Evolutionary conservation across 2,113 vertebrate genomes (phyloP), one percentile per base, ranked within the genome.

Genomic region (Paedocypris sp.): DNA sequence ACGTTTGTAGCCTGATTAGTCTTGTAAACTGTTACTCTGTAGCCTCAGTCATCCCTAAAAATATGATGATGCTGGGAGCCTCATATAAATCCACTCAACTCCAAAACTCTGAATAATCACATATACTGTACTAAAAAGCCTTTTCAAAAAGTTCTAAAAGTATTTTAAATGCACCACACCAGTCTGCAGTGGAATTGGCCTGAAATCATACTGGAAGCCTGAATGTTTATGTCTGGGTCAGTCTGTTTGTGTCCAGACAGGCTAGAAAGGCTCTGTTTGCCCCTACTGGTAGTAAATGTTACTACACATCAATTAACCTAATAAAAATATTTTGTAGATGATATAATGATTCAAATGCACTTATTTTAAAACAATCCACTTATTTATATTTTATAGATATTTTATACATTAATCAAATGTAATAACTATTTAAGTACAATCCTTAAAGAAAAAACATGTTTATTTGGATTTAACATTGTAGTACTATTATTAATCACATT

Each of bases 1-100:
- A 64, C 61, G 70, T 74, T 73, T 72, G 79, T 77, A 86, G 83
- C 79, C 73, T 86, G 80, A 84, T 81, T 80, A 77, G 74, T 74
- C 71, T 75, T 67, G 70, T 73, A 78, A 79, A 77, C 54, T 54
- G 62, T 65, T 60, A 53, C 43, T 68, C 66, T 60, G 67, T 38
- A 73, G 75, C 48, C 41, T 52, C 13, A 29, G 69, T 70, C 46
- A 47, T 74, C 45, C 66, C 70, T 71, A 64, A 62, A 41, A 52
- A 59, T 56, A 36, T 12, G 28, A 9, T 23, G 35, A 16, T 2
- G 50, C 32, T 26, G 54, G 47, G 46, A 53, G 22, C 6, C 28
- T 54, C 49, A 11, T 56, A 48, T 49, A 13, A 64, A 69, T 35
- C 42, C 58, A 56, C 72, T 25, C 35, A 16, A 25, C 12, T 36